Conservation (phyloP, 92 coral and sea anemone species). For the Siderastrea siderea region DNA sequence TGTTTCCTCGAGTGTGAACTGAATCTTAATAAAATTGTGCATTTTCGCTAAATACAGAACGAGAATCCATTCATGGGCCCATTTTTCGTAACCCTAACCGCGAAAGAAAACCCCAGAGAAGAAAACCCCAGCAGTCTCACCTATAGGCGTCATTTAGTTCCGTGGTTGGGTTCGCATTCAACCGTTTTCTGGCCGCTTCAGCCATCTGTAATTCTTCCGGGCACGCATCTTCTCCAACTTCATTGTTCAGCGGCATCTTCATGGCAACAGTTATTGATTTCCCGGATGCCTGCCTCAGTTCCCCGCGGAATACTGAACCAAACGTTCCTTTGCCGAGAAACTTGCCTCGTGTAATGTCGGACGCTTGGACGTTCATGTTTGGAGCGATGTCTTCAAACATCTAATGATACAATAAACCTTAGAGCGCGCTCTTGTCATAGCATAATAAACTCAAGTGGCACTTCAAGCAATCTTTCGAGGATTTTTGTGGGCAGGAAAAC, state of each 20-base stretch:
- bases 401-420: conserved; percentile 31
- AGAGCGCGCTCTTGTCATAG: not conserved
- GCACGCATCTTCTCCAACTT: conserved; percentile 89
- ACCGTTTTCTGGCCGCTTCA: conserved; percentile 90
- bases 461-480: no score
- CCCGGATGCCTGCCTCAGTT: conserved; percentile 84
- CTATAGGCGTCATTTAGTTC: conserved; percentile 96
- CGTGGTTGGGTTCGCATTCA: conserved; percentile 88
- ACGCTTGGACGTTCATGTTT: conserved; percentile 79
- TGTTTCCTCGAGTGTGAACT: no score
- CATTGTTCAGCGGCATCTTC: conserved; percentile 99
- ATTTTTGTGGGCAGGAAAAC: no score
- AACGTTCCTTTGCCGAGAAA: conserved; percentile 97
- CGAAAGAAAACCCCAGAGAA: no score
- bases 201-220: conserved; percentile 93
- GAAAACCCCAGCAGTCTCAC: conserved; percentile 43
- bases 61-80: no score
- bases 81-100: no score
- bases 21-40: no score
- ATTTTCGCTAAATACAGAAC: no score
- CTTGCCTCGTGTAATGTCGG: conserved; percentile 81
- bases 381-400: conserved; percentile 99
- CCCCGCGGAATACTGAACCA: conserved; percentile 98
- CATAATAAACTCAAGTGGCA: no score
- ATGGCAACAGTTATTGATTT: conserved; percentile 81